Conservation (phyloP, 2,888 invertebrate genomes). For the Strigamia crassipes region DNA sequence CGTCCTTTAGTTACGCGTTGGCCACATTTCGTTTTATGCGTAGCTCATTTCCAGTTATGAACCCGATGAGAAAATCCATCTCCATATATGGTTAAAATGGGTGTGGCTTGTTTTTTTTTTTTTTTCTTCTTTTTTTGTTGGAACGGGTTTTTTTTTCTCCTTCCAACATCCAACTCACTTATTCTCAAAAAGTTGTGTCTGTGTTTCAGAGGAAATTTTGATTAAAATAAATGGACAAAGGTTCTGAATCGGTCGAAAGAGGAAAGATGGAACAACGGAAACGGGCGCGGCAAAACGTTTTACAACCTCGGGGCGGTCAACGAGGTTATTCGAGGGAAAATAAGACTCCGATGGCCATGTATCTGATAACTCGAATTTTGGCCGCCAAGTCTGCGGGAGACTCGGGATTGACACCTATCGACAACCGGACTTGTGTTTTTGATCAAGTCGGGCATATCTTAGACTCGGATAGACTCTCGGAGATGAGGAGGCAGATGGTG, state of each 20-base stretch:
- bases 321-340: not conserved
- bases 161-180: no score
- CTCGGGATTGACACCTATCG: not conserved
- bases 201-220: not conserved
- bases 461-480: not conserved
- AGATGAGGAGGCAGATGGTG: not conserved
- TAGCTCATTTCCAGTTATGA: slow-evolving; percentile 14
- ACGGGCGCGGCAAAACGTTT: not conserved
- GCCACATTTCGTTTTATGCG: not conserved
- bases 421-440: not conserved
- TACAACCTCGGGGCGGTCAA: not conserved
- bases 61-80: slow-evolving; percentile 11
- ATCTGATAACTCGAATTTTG: slow-evolving; percentile 1
- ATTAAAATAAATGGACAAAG: not conserved
- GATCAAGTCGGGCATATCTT: not conserved
- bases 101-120: not conserved
- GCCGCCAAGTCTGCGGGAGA: not conserved
- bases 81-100: not conserved
- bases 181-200: not conserved
- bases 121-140: not conserved
- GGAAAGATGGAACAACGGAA: not conserved
- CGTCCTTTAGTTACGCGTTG: slow-evolving; percentile 2
- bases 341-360: not conserved
- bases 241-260: not conserved
- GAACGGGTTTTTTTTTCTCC: not conserved